These are phyloP conservation scores for Tetraneura akinire DNA, from an alignment of 1,140 invertebrate species.

Conservation along the genomic window DNA sequence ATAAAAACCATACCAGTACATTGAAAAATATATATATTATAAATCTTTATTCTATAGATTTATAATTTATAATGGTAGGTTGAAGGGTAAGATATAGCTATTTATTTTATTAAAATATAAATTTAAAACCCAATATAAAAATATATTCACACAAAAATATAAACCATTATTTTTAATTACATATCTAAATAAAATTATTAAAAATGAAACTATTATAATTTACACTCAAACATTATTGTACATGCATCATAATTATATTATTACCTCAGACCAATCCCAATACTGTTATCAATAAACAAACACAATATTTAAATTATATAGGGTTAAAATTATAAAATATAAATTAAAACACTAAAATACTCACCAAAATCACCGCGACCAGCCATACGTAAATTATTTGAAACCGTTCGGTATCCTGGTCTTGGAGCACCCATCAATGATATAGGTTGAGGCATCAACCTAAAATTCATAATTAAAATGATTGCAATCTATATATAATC, in stretches of 20 bases:
- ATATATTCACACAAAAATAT: not conserved
- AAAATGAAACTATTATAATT: not conserved
- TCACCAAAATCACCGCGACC: conserved; percentile 85
- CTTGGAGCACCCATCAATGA: conserved; percentile 59
- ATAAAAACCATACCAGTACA: too few species aligned
- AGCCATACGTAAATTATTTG: conserved; percentile 71
- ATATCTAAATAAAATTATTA: conserved; percentile 4
- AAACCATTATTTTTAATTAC: not conserved
- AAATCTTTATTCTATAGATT: too few species aligned
- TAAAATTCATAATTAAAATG: conserved; percentile 67
- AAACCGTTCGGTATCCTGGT: conserved; percentile 55
- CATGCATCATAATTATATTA: conserved; percentile 47
- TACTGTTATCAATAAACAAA: conserved; percentile 50
- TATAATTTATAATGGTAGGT: too few species aligned
- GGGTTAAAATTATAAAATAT: conserved; percentile 5
- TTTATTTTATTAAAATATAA: too few species aligned
- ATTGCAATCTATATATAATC: conserved; percentile 59
- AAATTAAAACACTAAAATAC: conserved; percentile 58
- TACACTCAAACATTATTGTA: conserved; percentile 28
- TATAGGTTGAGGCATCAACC: conserved; percentile 68
- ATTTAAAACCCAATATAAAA: too few species aligned
- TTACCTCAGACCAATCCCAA: conserved; percentile 49
- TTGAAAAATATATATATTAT: too few species aligned
- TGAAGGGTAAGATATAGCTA: too few species aligned
- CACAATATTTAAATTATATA: conserved; percentile 39